Evolutionary conservation across 2,888 invertebrate species (phyloP).

Genomic region (Iselma pallidipennis): DNA sequence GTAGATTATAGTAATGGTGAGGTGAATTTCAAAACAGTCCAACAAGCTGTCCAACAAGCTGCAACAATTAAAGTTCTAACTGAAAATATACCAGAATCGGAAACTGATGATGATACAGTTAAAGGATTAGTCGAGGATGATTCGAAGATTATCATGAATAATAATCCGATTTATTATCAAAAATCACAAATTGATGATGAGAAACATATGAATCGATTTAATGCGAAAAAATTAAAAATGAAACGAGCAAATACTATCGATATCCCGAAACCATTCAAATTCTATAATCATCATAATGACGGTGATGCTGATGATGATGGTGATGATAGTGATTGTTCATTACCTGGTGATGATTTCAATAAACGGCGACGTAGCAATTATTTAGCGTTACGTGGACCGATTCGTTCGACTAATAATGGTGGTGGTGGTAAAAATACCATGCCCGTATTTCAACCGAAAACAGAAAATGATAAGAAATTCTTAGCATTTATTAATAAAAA

Average conservation of each 20-base stretch:
- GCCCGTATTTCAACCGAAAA: slow-evolving; percentile 76
- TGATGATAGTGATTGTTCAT: slow-evolving; percentile 43
- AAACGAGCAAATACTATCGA: slow-evolving; percentile 89
- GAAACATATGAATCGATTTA: slow-evolving; percentile 57
- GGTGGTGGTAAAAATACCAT: slow-evolving; percentile 48
- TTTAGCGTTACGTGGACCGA: slow-evolving; percentile 62
- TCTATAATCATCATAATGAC: slow-evolving; percentile 54
- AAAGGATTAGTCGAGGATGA: slow-evolving; percentile 27
- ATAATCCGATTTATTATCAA: slow-evolving; percentile 46
- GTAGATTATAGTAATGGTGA: slow-evolving; percentile 29
- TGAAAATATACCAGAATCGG: slow-evolving; percentile 34
- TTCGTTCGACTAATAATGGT: slow-evolving; percentile 59
- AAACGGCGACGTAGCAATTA: slow-evolving; percentile 51
- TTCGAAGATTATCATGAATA: slow-evolving; percentile 39
- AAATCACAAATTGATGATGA: slow-evolving; percentile 30
- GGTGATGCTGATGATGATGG: slow-evolving; percentile 58
- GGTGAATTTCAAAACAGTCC: slow-evolving; percentile 30
- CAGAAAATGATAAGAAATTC: slow-evolving; percentile 84
- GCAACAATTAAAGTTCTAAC: slow-evolving; percentile 34
- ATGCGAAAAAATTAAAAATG: slow-evolving; percentile 72
- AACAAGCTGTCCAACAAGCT: slow-evolving; percentile 39
- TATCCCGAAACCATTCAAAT: slow-evolving; percentile 71
- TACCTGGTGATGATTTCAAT: slow-evolving; percentile 46
- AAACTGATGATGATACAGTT: slow-evolving; percentile 45
- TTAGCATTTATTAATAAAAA: slow-evolving; percentile 80